Conservation (phyloP, 2,888 invertebrate genomes). For the Drosophila parthenogenetica region DNA sequence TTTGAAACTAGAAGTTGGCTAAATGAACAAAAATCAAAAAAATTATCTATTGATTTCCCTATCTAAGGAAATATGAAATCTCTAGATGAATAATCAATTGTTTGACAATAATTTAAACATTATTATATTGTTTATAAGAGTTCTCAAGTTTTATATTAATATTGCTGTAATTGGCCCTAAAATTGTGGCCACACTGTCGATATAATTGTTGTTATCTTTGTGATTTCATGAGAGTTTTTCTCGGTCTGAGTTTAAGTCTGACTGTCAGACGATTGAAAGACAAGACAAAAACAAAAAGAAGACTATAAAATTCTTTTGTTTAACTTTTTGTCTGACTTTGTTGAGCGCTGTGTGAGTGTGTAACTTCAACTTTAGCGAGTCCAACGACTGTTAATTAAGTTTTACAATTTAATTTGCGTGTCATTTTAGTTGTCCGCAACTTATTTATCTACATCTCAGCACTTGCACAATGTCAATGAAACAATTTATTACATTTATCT, state of each 20-base stretch:
- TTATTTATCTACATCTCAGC: conserved; percentile 48
- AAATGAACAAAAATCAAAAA: too few relatives aligned
- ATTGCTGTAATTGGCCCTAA: too few relatives aligned
- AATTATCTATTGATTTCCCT: too few relatives aligned
- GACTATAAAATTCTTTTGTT: conserved; percentile 32
- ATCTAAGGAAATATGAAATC: too few relatives aligned
- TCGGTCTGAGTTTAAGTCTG: conserved; percentile 12
- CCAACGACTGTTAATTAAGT: conserved; percentile 28
- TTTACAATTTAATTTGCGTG: conserved; percentile 70
- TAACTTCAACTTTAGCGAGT: conserved; percentile 44
- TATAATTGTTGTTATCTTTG: conserved; percentile 15
- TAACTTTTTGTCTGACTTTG: conserved; percentile 18
- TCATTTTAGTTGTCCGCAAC: conserved; percentile 47
- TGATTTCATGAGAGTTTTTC: conserved; percentile 23
- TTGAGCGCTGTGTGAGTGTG: conserved; percentile 20
- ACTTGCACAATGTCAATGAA: conserved; percentile 57
- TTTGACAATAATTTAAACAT: too few relatives aligned
- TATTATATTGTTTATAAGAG: too few relatives aligned
- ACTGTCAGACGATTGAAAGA: background rate
- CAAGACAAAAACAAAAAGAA: background rate
- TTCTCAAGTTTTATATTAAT: too few relatives aligned
- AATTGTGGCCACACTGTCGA: conserved; percentile 4
- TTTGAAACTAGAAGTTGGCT: too few relatives aligned
- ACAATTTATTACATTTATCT: conserved; percentile 43
- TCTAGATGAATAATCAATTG: too few relatives aligned